Base-by-base conservation (phyloP, 2,797 vertebrate species). In the Poeciliopsis turneri region DNA sequence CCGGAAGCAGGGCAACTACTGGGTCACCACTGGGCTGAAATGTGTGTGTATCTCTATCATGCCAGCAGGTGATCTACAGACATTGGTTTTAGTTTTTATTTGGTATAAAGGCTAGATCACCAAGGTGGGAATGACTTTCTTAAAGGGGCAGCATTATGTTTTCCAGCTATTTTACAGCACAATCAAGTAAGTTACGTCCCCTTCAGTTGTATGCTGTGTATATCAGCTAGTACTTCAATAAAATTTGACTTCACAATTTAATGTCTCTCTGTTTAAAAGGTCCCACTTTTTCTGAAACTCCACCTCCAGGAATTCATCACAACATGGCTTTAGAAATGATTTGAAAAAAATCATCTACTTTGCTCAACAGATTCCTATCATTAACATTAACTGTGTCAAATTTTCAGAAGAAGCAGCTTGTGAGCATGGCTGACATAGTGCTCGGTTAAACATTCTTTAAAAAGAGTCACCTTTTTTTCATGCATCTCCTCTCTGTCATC, bases 1-100 rank as follows among this genome's bases (percentile, higher is more conserved):
- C 55, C 59, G 49, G 81, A 86, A 89, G 43, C 78, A 79, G 79
- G 78, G 61, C 77, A 87, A 88, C 87, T 89, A 88, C 77, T 68
- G 78, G 66, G 78, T 87, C 81, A 76, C 59, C 3, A 2, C 15
- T 49, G 75, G 77, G 75, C 76, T 33, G 66, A 28, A 10, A 5
- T 41, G 66, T 72, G 69, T 69, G 64, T 77, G 66, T 72, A 39
- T 76, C 46, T 74, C 72, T 55, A 72, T 75, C 86, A 68, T 83
- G 72, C 75, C 77, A 78, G 16, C 36, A 53, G 49, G 33, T 33
- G 53, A 47, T 78, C n/a, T 33, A 83, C 72, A 84, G 80, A 82
- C 78, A 69, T 77, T 20, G 0, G 76, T 72, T 72, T 64, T 53
- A 86, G 53, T 77, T 18, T 7, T 77, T 18, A 5, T 39, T 20